Evolutionary conservation across 2,888 invertebrate genomes (phyloP), one percentile per base, ranked within the genome.

Genomic region (Catonia carolina): DNA sequence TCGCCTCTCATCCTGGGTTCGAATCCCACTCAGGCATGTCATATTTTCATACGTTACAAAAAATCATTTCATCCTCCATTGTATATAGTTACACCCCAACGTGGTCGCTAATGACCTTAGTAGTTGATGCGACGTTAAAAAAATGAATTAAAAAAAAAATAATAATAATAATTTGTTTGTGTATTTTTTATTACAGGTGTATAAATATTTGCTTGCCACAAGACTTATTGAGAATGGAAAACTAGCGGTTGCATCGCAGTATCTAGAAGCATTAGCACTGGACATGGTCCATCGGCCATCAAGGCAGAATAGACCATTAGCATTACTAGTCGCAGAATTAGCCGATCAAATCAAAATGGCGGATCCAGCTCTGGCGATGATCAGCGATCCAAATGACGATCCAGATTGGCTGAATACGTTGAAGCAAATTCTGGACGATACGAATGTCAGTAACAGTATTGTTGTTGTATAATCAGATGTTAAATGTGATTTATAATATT

Each of bases 171-270:
- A n/a, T n/a, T n/a, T n/a, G n/a, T n/a, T n/a, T n/a, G n/a, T n/a
- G n/a, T n/a, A n/a, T n/a, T n/a, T n/a, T n/a, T n/a, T n/a, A n/a
- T n/a, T n/a, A n/a, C n/a, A 35, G 45, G 79, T 83, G 54, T 94
- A 89, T 75, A 96, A 96, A 77, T 84, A 86, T 70, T 71, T 94
- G 63, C 75, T 92, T 73, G 87, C 90, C 45, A 76, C 82, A 10
- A 81, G 89, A 61, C 79, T 96, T 67, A 77, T 84, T 5, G 89
- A 90, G 67, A 79, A 80, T 67, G 94, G 95, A 22, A 33, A 22
- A 39, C 20, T 15, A 58, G 2, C 79, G 83, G 65, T 77, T 83
- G 86, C 92, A 54, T 75, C 94, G 62, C 79, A 84, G 62, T 95
- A 95, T 75, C 80, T 85, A 68, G 94, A 95, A 77, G 83, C 83